Evolutionary conservation across 2,113 vertebrate species (phyloP).

Genomic region (Shinisaurus crocodilurus): DNA sequence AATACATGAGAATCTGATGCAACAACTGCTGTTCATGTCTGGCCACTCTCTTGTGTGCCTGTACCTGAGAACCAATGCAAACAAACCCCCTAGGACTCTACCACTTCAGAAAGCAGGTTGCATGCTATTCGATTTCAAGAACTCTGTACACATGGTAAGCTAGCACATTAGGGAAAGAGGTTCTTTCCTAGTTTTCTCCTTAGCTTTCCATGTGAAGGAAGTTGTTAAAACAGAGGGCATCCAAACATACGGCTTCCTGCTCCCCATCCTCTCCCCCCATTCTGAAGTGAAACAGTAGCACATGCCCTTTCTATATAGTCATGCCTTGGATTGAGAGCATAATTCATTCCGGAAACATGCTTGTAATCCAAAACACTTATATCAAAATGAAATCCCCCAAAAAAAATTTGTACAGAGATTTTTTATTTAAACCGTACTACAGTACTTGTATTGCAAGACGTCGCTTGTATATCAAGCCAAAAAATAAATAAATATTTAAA

Average conservation of each 20-base stretch:
- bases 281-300: not conserved
- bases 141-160: not conserved
- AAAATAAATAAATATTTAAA: too few species aligned
- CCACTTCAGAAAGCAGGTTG: not conserved
- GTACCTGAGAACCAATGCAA: not conserved
- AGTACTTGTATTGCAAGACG: too few species aligned
- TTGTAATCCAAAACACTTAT: too few species aligned
- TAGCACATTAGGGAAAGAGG: not conserved
- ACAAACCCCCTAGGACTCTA: not conserved
- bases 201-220: not conserved
- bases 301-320: not conserved
- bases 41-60: not conserved
- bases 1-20: not conserved
- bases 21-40: not conserved
- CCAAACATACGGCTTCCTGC: too few species aligned
- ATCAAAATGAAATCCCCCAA: too few species aligned
- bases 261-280: not conserved
- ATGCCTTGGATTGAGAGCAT: too few species aligned
- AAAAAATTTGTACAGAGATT: too few species aligned
- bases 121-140: not conserved
- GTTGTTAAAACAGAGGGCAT: not conserved
- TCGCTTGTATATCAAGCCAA: too few species aligned
- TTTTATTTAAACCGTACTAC: too few species aligned
- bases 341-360: too few species aligned
- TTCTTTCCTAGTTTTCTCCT: not conserved